Base-by-base conservation (phyloP, 1,140 invertebrate species). In the Aphaenogaster ashmeadi region DNA sequence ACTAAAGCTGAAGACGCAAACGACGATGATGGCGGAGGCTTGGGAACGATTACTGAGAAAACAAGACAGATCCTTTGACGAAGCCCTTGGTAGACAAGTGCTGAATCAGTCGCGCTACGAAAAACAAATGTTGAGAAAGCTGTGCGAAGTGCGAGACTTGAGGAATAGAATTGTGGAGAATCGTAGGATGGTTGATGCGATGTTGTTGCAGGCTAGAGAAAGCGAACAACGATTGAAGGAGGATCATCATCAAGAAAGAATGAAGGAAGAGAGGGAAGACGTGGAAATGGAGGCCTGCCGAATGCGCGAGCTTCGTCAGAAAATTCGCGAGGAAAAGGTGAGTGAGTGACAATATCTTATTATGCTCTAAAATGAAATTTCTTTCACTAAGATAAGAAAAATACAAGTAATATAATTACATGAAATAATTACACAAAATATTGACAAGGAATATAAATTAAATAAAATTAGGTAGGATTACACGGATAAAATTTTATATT, bases 71-170 rank as follows among this genome's bases (percentile, higher is more conserved):
- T 93, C 95, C 71, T 91, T 96, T 33, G 95, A 96, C 86, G 93
- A 93, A 56, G 92, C 95, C n/a, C 92, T 96, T 18, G 95, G 95
- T 0, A 94, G 95, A 79, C 96, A 96, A 87, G 94, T 97, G 4
- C 91, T 97, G 87, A 96, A 96, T 88, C 95, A 97, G 74, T 96
- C 96, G 2, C 94, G 95, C 38, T 97, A 96, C 91, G 97, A 97
- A 87, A 97, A 97, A 90, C 96, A 96, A 92, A 96, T 97, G 93
- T 94, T 96, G 47, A 96, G 95, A 47, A 96, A 97, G 93, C 92
- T 97, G 52, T 96, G 96, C 91, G 96, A 96, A 90, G 95, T 96
- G 0, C 95, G 96, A 27, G 94, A 96, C 44, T 95, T 96, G 88
- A 96, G 95, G 47, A 94, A 96, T 13, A 94, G 95, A 79, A 95